phyloP scores from a whole-genome alignment of 2,113 vertebrate genomes.

The Hucho hucho region DNA sequence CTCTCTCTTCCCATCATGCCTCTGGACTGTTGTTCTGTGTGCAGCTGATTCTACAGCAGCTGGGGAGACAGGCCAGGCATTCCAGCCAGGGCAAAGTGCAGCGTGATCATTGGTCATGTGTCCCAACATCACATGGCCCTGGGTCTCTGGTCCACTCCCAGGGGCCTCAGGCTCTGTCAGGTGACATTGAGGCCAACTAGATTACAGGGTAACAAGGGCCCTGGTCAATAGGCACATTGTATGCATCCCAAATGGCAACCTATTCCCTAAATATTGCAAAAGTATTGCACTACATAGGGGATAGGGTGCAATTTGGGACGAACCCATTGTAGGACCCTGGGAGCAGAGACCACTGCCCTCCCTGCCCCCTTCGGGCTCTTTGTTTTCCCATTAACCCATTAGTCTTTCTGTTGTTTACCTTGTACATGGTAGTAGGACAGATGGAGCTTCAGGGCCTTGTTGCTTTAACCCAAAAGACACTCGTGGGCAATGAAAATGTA shows the following conservation, averaged over 20 bases:
- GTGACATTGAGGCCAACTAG: neutral
- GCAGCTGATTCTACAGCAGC: neutral
- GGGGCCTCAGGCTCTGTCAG: neutral
- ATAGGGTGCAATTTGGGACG: too few relatives aligned
- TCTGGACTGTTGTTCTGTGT: neutral
- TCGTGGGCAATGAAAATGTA: neutral
- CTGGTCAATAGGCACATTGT: slow-evolving; percentile 14
- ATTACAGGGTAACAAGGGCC: neutral
- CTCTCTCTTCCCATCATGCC: neutral
- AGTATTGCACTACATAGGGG: slow-evolving; percentile 10
- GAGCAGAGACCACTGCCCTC: neutral
- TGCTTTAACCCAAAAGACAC: neutral
- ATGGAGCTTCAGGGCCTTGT: slow-evolving; percentile 17
- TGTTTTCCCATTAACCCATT: slow-evolving; percentile 48
- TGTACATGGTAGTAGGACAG: slow-evolving; percentile 19
- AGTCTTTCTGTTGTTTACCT: neutral
- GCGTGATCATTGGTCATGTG: neutral
- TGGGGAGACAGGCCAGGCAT: neutral
- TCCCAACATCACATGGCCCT: neutral
- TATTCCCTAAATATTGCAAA: too few relatives aligned
- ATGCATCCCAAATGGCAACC: too few relatives aligned
- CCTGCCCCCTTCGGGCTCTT: slow-evolving; percentile 23
- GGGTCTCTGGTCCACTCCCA: neutral
- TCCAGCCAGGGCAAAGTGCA: neutral
- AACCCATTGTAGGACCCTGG: neutral